These are phyloP conservation scores for Rotaria macrura DNA, from an alignment of 2,888 invertebrate species.

Conservation along the genomic window DNA sequence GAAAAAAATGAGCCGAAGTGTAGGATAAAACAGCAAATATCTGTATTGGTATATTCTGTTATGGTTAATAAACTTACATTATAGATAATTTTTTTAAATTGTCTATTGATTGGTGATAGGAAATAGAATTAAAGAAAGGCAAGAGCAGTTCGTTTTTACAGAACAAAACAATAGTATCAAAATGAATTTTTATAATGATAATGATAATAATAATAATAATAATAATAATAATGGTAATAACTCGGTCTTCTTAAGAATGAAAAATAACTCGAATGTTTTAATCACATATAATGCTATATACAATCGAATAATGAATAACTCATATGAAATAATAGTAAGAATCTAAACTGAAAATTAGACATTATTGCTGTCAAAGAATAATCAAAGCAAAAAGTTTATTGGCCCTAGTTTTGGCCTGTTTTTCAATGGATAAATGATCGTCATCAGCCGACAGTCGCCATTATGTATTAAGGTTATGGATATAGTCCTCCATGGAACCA, in stretches of 20 bases:
- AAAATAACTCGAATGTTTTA: neutral
- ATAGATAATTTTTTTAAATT: neutral
- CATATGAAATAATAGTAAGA: neutral
- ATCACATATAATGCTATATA: conserved; percentile 7
- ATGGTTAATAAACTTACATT: neutral
- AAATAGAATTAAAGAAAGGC: neutral
- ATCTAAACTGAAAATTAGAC: neutral
- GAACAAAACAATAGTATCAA: neutral
- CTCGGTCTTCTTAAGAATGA: neutral
- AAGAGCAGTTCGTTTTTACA: neutral
- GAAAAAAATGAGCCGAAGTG: neutral
- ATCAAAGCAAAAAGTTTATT: neutral
- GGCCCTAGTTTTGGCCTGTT: neutral
- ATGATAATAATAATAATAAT: neutral
- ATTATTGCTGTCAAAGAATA: neutral
- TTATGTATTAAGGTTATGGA: neutral
- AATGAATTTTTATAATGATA: neutral
- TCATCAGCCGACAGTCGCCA: conserved; percentile 3
- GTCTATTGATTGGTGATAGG: neutral
- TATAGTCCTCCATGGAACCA: neutral
- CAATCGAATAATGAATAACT: neutral
- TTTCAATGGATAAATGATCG: neutral
- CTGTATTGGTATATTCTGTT: neutral
- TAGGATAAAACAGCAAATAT: neutral
- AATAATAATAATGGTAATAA: neutral